These are phyloP conservation scores for Crenichthys baileyi DNA, from an alignment of 2,797 vertebrate species.

Conservation along the genomic window DNA sequence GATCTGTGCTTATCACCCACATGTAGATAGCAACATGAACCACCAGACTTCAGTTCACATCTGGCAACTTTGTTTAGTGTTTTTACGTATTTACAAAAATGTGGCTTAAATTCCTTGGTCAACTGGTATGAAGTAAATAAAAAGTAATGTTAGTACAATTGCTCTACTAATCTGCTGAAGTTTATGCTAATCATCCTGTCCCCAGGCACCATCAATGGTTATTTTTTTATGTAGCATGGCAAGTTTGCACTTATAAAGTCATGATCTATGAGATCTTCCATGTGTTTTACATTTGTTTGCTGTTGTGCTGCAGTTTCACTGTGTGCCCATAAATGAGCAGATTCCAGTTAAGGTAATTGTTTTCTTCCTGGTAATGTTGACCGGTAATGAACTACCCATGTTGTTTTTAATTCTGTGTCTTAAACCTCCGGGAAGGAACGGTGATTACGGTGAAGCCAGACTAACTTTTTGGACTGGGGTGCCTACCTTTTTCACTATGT, in stretches of 20 bases:
- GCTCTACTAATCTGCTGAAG: not conserved
- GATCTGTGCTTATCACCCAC: slow-evolving; percentile 62
- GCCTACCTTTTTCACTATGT: not conserved
- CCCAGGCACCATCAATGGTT: not conserved
- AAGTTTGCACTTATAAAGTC: slow-evolving; percentile 15
- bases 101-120: not conserved
- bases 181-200: not conserved
- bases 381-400: slow-evolving; percentile 30
- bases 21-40: slow-evolving; percentile 25
- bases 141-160: not conserved
- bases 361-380: slow-evolving; percentile 37
- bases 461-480: not conserved
- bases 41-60: slow-evolving; percentile 32
- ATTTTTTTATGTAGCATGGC: not conserved
- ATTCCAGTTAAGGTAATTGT: slow-evolving; percentile 40
- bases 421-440: not conserved
- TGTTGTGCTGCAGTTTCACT: slow-evolving; percentile 51
- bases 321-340: slow-evolving; percentile 46
- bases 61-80: slow-evolving; percentile 27
- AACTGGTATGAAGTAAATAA: slow-evolving; percentile 14
- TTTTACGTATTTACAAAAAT: slow-evolving; percentile 5
- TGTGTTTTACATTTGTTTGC: slow-evolving; percentile 35
- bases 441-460: slow-evolving; percentile 4
- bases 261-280: slow-evolving; percentile 26
- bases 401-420: slow-evolving; percentile 31